phyloP scores from a whole-genome alignment of 2,888 invertebrate genomes.

The Megastigmus dorsalis region DNA sequence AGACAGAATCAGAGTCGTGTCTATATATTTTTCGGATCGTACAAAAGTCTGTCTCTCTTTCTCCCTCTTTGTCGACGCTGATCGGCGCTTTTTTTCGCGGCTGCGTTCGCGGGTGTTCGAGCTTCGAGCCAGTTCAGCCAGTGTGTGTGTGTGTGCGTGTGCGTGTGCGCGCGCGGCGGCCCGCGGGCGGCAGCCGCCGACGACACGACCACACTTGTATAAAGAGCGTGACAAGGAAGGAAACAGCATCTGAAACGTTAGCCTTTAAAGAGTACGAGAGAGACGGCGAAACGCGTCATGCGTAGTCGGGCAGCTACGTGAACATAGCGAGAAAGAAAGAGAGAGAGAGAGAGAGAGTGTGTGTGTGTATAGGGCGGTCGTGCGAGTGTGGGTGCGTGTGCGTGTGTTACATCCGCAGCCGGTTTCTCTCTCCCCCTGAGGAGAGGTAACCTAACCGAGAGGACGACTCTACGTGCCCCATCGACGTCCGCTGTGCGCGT shows the following conservation, averaged over 20 bases:
- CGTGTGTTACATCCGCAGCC: slow-evolving; percentile 48
- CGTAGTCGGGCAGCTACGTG: slow-evolving; percentile 53
- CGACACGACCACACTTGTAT: background rate
- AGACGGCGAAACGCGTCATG: slow-evolving; percentile 52
- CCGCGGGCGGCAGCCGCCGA: background rate
- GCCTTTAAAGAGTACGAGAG: slow-evolving; percentile 21
- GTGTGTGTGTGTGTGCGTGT: background rate
- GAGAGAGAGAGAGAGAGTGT: background rate
- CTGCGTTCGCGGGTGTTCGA: background rate
- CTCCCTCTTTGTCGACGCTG: background rate
- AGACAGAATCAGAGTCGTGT: background rate
- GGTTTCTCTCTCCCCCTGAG: slow-evolving; percentile 46
- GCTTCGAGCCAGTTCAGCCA: background rate
- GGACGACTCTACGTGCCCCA: slow-evolving; percentile 7
- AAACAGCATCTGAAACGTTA: background rate
- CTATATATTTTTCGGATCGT: slow-evolving; percentile 22
- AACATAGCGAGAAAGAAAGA: background rate
- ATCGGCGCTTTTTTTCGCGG: slow-evolving; percentile 20
- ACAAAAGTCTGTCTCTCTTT: background rate
- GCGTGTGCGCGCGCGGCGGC: background rate
- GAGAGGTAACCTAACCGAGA: slow-evolving; percentile 50
- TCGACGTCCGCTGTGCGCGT: background rate
- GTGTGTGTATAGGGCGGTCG: slow-evolving; percentile 25
- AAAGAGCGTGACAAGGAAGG: slow-evolving; percentile 1
- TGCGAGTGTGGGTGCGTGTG: slow-evolving; percentile 31